Percentiles rank a stretch among this genome's conserved stretches.
phyloP scores from a whole-genome alignment of 2,797 vertebrate species.

The Oreochromis mossambicus region DNA sequence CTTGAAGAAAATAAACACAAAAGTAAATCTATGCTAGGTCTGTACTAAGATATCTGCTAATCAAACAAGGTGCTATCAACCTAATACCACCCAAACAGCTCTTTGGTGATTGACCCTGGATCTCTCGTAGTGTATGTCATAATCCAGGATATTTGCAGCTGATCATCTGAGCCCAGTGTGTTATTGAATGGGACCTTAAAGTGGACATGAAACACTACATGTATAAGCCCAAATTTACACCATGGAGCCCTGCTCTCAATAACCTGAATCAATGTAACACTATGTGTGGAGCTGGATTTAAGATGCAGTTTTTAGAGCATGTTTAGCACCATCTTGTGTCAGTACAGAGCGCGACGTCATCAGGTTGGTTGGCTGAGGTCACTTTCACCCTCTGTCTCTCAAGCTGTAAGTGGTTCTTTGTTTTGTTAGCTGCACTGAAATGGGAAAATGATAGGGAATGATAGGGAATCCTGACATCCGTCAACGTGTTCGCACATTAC shows the following conservation, averaged over 20 bases:
- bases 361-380: neutral
- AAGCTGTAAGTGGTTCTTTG: neutral
- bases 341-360: rapidly evolving
- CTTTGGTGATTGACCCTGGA: neutral
- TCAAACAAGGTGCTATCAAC: neutral
- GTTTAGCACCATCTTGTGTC: neutral
- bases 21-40: neutral
- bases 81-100: neutral
- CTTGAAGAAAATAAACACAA: neutral
- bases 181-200: neutral
- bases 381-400: neutral
- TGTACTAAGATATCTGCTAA: neutral
- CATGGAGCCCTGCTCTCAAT: neutral
- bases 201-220: neutral
- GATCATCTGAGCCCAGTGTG: neutral
- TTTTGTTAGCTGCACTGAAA: neutral
- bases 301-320: neutral
- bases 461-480: rapidly evolving
- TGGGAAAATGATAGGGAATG: neutral
- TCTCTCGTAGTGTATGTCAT: neutral
- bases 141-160: neutral
- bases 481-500: neutral
- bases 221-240: neutral
- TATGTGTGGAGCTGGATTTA: neutral
- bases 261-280: rapidly evolving